Evolutionary conservation across 2,113 vertebrate species (phyloP), one percentile per base, ranked within the genome.

Genomic region (Talpa occidentalis): DNA sequence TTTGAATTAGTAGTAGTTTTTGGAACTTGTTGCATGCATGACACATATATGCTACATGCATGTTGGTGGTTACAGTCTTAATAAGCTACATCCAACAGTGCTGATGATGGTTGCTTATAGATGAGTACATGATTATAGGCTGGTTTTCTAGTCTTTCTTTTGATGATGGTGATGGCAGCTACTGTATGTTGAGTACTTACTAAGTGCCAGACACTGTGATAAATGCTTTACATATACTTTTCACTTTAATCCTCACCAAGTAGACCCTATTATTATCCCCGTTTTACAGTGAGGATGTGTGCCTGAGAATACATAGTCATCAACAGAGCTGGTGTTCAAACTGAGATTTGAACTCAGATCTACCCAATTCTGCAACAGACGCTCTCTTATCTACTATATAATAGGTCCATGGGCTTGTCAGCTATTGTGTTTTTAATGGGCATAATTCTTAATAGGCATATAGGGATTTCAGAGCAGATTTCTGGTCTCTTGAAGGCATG

Each of bases 101-200:
- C 21, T 40, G 15, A 3, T 70, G 16, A 14, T 17, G 17, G 59
- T 62, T 52, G 35, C 76, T 72, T 22, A 21, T 66, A 66, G 40
- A 30, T 52, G 64, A 44, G 10, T 47, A 54, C 59, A 8, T 40
- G 56, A 42, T 32, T n/a, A 9, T 28, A 73, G n/a, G 26, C n/a
- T 95, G 87, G 24, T 73, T 56, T 89, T 74, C 44, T 89, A 85
- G 44, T 66, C 79, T 82, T 67, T 81, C 22, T 87, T 79, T 64
- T 73, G 22, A 59, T 92, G 69, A 28, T 64, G 44, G 19, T 37
- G 5, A 24, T 44, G 47, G 32, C 59, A 30, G 54, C 15, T 92
- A 0, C 87, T 66, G 24, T 66, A 1, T 86, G 40, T 40, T 62
- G 15, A 59, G 19, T 49, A 35, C 28, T 82, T 88, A 66, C 32